phyloP scores from a whole-genome alignment of 2,797 vertebrate species.

The Furcifer pardalis region DNA sequence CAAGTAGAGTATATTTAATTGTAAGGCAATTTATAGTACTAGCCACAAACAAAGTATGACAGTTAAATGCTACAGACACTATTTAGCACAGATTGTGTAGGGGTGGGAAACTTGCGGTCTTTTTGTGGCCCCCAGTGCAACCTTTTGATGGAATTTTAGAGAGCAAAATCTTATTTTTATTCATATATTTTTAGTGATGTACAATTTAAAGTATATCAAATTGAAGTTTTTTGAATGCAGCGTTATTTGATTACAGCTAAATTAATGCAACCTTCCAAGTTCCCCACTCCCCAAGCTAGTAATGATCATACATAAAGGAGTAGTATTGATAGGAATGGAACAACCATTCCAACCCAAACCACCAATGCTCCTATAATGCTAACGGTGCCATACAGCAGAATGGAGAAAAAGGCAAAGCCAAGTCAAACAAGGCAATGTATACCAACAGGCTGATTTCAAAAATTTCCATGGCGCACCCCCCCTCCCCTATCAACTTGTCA shows the following conservation, averaged over 20 bases:
- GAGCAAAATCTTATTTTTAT: no score
- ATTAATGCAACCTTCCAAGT: no score
- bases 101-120: no score
- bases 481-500: not conserved
- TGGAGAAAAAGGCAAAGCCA: not conserved
- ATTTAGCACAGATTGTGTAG: no score
- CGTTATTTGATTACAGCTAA: no score
- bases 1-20: not conserved
- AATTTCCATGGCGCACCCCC: not conserved
- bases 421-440: no score
- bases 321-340: not conserved
- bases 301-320: not conserved
- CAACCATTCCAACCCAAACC: not conserved
- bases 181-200: no score
- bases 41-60: not conserved
- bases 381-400: no score
- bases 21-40: not conserved
- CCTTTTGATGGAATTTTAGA: no score
- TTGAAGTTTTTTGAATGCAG: no score
- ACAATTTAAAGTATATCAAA: no score
- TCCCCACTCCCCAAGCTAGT: not conserved
- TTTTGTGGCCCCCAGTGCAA: no score
- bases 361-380: not conserved
- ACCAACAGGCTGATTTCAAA: not conserved
- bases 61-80: not conserved